Percentiles rank a stretch among this genome's conserved stretches.
Conservation (phyloP, 2,888 invertebrate species). For the Priocnemis perturbator region DNA sequence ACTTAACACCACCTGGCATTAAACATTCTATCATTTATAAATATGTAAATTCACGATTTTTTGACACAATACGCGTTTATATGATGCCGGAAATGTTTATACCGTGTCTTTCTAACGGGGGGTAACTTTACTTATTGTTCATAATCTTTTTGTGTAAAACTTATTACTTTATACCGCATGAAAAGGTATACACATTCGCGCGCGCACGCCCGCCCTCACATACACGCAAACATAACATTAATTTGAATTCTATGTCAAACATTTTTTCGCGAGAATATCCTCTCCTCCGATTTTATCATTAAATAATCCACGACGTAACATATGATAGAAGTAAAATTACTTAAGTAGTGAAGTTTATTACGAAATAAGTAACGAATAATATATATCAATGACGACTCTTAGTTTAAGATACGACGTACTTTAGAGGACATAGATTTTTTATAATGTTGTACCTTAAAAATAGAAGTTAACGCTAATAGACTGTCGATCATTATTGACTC, state of each 20-base stretch:
- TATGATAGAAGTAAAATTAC: constrained; percentile 34
- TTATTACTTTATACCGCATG: neutral
- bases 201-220: too few relatives aligned
- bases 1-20: too few relatives aligned
- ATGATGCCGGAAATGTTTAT: neutral
- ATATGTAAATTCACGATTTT: too few relatives aligned
- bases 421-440: constrained; percentile 57
- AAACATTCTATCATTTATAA: too few relatives aligned
- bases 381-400: constrained; percentile 51
- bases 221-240: neutral
- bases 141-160: neutral
- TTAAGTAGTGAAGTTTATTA: constrained; percentile 44
- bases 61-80: neutral
- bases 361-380: constrained; percentile 37
- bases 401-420: constrained; percentile 47
- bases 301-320: constrained; percentile 30
- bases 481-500: constrained; percentile 13
- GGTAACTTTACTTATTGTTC: neutral
- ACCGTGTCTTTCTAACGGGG: neutral
- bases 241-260: neutral
- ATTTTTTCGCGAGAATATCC: constrained; percentile 3
- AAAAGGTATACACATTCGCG: too few relatives aligned
- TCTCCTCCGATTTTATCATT: constrained; percentile 26
- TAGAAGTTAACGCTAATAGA: constrained; percentile 20
- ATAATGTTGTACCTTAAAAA: constrained; percentile 47